phyloP scores from a whole-genome alignment of 2,113 vertebrate species.

The Salvelinus fontinalis region DNA sequence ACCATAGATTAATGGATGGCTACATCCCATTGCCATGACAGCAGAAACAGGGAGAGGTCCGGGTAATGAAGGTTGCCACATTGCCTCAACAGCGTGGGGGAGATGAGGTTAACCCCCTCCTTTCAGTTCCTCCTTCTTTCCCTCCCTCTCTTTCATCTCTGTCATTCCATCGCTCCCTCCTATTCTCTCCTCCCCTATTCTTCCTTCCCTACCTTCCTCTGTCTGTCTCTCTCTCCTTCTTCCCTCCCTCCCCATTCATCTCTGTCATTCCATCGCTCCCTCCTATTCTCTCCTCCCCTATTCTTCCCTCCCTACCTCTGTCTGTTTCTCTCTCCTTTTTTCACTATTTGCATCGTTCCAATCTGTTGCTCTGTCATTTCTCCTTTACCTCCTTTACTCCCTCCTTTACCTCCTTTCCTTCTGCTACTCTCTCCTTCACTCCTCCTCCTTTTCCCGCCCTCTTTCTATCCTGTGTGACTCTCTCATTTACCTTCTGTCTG shows the following conservation, averaged over 20 bases:
- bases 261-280: background rate
- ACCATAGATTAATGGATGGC: slow-evolving; percentile 67
- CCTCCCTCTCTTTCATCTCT: background rate
- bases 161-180: background rate
- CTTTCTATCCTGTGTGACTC: no score
- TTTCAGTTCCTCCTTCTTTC: background rate
- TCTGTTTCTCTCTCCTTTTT: background rate
- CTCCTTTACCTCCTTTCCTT: background rate
- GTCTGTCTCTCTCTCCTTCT: no score
- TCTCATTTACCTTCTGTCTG: background rate
- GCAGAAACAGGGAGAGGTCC: slow-evolving; percentile 44
- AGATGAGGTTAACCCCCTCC: slow-evolving; percentile 23
- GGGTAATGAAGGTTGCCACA: slow-evolving; percentile 63
- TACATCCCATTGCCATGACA: slow-evolving; percentile 56
- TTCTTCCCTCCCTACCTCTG: no score
- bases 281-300: no score
- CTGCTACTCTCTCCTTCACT: no score
- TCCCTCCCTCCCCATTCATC: background rate
- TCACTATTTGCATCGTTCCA: no score
- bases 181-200: no score
- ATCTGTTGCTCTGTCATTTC: background rate
- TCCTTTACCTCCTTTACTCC: background rate
- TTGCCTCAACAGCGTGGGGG: slow-evolving; percentile 32
- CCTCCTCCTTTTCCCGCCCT: no score
- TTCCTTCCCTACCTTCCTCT: no score